Conservation (phyloP, 2,888 invertebrate genomes). For the Ochlodes sylvanus region DNA sequence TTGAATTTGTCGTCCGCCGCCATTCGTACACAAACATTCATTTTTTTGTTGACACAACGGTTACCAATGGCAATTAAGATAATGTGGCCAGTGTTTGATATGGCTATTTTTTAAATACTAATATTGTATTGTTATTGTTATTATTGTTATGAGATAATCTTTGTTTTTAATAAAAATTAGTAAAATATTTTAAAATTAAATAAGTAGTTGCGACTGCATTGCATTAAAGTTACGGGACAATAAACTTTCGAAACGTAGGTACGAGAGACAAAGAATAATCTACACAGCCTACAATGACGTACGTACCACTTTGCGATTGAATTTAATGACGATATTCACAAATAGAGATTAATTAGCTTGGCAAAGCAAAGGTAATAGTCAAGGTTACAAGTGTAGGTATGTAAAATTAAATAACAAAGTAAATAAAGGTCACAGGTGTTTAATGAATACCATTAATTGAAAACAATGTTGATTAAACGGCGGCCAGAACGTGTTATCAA, state of each 20-base stretch:
- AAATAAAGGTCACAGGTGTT: not conserved
- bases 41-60: constrained; percentile 73
- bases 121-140: not conserved
- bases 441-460: not conserved
- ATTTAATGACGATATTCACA: not conserved
- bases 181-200: not conserved
- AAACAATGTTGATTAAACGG: not conserved
- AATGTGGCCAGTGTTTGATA: constrained; percentile 40
- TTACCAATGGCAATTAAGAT: constrained; percentile 35
- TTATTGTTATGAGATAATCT: not conserved
- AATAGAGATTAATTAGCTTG: not conserved
- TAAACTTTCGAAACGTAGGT: not conserved
- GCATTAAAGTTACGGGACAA: not conserved
- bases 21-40: constrained; percentile 79
- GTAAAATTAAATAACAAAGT: constrained; percentile 19
- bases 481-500: no score
- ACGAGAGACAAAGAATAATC: no score
- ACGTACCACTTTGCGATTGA: not conserved
- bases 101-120: not conserved
- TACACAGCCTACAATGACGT: no score
- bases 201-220: not conserved
- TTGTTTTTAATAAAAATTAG: no score
- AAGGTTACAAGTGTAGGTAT: constrained; percentile 59
- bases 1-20: constrained; percentile 71
- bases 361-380: constrained; percentile 34